Conservation (phyloP, 2,797 vertebrate species). For the Gobio occitaniae region DNA sequence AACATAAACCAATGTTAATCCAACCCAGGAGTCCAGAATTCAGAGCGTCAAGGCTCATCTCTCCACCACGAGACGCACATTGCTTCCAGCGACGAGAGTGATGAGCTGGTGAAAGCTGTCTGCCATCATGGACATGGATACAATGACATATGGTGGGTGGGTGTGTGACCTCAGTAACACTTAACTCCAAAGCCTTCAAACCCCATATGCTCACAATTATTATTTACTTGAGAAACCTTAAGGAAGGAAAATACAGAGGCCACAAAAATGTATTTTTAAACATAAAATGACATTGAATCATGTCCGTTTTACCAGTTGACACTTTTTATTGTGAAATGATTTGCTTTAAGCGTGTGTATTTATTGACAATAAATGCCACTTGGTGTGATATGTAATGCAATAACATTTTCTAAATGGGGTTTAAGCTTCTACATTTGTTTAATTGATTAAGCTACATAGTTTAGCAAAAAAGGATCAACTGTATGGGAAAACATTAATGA, state of each 20-base stretch:
- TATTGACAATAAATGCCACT: neutral
- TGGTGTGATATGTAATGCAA: neutral
- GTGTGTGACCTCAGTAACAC: neutral
- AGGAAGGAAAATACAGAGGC: neutral
- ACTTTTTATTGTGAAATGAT: neutral
- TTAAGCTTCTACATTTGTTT: neutral
- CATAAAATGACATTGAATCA: neutral
- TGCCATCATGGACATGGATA: constrained; percentile 9
- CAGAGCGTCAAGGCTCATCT: constrained; percentile 58
- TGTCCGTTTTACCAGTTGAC: neutral
- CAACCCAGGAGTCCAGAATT: constrained; percentile 53
- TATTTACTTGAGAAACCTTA: neutral
- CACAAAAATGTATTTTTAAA: neutral
- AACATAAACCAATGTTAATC: constrained; percentile 52
- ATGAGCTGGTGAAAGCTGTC: constrained; percentile 16
- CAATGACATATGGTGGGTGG: constrained; percentile 3
- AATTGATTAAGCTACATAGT: neutral
- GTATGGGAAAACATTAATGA: neutral
- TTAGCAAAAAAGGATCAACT: neutral
- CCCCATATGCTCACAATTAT: neutral
- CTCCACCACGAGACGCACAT: constrained; percentile 41
- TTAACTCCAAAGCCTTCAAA: neutral
- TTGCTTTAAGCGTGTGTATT: neutral
- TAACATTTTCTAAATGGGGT: neutral
- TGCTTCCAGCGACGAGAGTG: constrained; percentile 32